phyloP scores from a whole-genome alignment of 2,797 vertebrate genomes.

The Sarcoramphus papa region DNA sequence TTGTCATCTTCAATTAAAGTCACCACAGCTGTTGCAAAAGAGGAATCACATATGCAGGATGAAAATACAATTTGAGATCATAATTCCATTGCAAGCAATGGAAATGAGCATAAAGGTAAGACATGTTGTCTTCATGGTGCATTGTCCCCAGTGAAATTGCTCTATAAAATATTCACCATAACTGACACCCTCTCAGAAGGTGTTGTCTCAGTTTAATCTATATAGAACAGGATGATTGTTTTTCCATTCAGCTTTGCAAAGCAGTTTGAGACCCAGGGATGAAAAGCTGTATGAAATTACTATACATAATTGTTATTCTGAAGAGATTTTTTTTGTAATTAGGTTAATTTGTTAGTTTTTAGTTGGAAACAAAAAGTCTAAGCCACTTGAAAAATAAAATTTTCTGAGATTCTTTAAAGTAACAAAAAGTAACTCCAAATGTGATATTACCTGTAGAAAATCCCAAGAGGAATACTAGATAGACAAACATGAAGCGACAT shows the following conservation, averaged over 20 bases:
- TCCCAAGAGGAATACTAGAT: slow-evolving; percentile 88
- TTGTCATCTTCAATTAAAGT: slow-evolving; percentile 83
- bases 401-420: background rate
- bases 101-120: background rate
- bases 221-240: background rate
- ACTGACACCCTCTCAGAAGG: background rate
- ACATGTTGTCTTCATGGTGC: background rate
- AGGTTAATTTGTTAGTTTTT: background rate
- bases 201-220: background rate
- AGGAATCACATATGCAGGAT: background rate
- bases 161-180: background rate
- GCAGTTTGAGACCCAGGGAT: background rate
- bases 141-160: background rate
- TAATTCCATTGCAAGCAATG: background rate
- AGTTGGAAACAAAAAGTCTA: background rate
- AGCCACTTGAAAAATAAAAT: background rate
- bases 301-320: background rate
- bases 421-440: background rate
- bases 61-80: background rate
- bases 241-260: background rate
- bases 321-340: background rate
- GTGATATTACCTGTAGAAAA: slow-evolving; percentile 88
- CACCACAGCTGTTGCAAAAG: slow-evolving; percentile 81
- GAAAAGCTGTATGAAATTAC: background rate
- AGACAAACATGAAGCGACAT: slow-evolving; percentile 91